Percentiles rank a stretch among this genome's conserved stretches.
These are phyloP conservation scores for Calliopsis andreniformis DNA, from an alignment of 1,140 invertebrate genomes.

Conservation along the genomic window DNA sequence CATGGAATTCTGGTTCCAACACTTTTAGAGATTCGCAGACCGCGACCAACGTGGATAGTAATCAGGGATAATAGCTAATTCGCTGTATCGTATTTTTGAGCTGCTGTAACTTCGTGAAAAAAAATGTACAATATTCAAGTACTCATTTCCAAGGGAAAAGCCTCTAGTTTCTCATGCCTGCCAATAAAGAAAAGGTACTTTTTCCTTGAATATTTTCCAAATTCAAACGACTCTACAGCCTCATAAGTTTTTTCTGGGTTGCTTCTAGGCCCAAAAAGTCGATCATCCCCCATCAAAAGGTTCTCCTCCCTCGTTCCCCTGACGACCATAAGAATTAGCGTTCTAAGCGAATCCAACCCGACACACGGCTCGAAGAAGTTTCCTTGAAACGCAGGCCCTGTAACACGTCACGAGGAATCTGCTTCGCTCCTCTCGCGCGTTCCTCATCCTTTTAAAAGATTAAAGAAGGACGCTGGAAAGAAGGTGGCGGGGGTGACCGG, in stretches of 20 bases:
- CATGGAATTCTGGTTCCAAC: background rate
- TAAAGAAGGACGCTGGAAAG: slow-evolving; percentile 24
- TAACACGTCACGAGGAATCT: slow-evolving; percentile 32
- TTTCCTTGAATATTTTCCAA: no score
- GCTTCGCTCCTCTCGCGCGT: background rate
- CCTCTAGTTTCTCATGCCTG: no score
- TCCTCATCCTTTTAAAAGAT: slow-evolving; percentile 51
- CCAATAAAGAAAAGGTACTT: no score
- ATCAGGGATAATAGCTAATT: background rate
- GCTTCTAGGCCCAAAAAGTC: no score
- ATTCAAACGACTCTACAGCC: no score
- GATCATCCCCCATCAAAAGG: background rate
- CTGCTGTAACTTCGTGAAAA: no score
- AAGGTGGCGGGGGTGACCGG: background rate
- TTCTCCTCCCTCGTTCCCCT: background rate
- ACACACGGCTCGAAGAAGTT: background rate
- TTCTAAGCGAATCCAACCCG: background rate
- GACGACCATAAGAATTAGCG: slow-evolving; percentile 4
- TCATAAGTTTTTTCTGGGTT: no score
- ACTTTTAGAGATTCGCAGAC: background rate
- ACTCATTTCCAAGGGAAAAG: no score
- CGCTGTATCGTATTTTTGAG: background rate
- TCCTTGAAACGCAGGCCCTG: slow-evolving; percentile 25
- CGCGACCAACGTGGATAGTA: background rate
- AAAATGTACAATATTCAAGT: no score